These are phyloP conservation scores for Clarias batrachus DNA, from an alignment of 2,113 vertebrate species.

Conservation along the genomic window DNA sequence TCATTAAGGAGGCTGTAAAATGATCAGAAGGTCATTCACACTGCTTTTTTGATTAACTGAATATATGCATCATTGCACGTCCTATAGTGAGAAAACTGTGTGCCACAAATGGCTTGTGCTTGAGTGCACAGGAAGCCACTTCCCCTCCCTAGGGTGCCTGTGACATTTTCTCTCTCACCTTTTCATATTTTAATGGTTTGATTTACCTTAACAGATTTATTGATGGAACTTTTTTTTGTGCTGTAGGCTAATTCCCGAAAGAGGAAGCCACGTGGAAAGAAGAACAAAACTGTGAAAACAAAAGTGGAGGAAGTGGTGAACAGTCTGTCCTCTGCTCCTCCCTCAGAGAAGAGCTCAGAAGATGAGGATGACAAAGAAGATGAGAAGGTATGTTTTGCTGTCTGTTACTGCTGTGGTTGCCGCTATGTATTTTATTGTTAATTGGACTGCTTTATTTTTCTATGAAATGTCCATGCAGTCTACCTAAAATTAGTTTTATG, in stretches of 20 bases:
- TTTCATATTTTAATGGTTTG: neutral
- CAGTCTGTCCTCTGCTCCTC: conserved; percentile 86
- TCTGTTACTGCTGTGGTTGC: too few species aligned
- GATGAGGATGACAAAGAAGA: conserved; percentile 80
- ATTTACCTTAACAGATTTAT: neutral
- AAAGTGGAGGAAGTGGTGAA: conserved; percentile 87
- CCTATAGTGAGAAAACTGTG: neutral
- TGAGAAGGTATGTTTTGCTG: conserved; percentile 60
- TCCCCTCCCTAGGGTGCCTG: conserved; percentile 2
- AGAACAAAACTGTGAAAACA: conserved; percentile 82
- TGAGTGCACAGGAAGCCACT: conserved; percentile 5
- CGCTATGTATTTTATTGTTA: neutral
- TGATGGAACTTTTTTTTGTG: neutral
- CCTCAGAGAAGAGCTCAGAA: conserved; percentile 88
- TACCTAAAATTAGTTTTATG: neutral
- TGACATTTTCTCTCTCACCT: too few species aligned
- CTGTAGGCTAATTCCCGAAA: conserved; percentile 86
- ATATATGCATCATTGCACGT: neutral
- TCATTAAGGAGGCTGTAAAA: neutral
- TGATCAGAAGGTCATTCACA: neutral
- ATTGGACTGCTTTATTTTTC: neutral
- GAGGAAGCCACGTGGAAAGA: conserved; percentile 87
- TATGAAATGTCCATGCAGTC: neutral
- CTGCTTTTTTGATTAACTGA: neutral
- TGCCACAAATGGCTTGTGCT: neutral